These are phyloP conservation scores for Probaryconus sp. DNA, from an alignment of 1,140 invertebrate genomes.

Conservation along the genomic window DNA sequence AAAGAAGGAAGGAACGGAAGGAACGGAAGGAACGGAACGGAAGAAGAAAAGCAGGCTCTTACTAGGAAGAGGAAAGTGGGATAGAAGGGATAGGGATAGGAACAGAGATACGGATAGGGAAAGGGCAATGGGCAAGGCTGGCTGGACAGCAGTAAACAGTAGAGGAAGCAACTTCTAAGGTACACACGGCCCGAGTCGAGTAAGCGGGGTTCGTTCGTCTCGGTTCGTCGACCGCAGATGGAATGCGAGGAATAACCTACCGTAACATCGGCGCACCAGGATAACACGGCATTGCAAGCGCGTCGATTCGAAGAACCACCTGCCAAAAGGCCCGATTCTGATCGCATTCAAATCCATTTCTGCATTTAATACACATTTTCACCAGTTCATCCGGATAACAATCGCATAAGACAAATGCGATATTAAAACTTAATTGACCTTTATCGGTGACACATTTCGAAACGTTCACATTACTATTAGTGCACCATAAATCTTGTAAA, in stretches of 20 bases:
- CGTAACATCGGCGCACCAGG: constrained; percentile 73
- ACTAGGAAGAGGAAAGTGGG: constrained; percentile 19
- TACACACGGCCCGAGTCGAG: constrained; percentile 52
- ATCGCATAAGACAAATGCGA: too few species aligned
- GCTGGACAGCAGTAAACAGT: constrained; percentile 66
- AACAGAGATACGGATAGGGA: constrained; percentile 45
- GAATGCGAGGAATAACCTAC: constrained; percentile 77
- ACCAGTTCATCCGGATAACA: too few species aligned
- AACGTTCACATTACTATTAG: too few species aligned
- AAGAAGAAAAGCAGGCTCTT: constrained; percentile 1
- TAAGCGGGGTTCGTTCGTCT: constrained; percentile 68
- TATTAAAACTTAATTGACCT: too few species aligned
- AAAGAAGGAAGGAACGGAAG: constrained; percentile 46
- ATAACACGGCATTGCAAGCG: constrained; percentile 53
- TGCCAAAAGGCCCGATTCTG: constrained; percentile 47
- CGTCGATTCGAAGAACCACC: constrained; percentile 62
- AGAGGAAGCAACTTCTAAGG: constrained; percentile 62
- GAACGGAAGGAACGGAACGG: constrained; percentile 20
- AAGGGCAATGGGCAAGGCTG: constrained; percentile 63
- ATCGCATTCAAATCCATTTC: too few species aligned
- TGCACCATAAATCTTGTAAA: too few species aligned
- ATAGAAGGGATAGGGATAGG: constrained; percentile 37
- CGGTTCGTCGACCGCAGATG: constrained; percentile 75
- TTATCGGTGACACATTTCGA: too few species aligned
- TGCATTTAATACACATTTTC: too few species aligned